Base-by-base conservation (phyloP, 1,140 invertebrate genomes). In the Paralvinella palmiformis region DNA sequence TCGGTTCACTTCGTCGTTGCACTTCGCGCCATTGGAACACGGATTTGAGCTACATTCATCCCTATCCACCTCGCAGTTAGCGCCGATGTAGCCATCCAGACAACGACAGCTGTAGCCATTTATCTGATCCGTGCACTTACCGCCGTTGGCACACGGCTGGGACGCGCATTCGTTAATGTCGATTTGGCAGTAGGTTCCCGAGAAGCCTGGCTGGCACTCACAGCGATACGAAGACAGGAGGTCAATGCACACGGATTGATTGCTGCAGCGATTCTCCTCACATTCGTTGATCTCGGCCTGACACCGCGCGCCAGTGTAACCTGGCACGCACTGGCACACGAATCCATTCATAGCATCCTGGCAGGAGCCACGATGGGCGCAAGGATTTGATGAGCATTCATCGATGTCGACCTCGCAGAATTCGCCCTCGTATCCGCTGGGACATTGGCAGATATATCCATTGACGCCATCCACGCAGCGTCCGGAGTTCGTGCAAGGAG, bases 11-110 rank as follows among this genome's bases (percentile, higher is more conserved):
- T 44, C 45, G 60, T 53, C 52, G 35, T 93, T 91, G 76, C 97
- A 99, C 61, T 90, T 89, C 0, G 92, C 96, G 24, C 89, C 91
- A 79, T 99, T 98, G 68, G 88, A 84, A 74, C 96, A 99, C 0
- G 95, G 95, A 62, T 87, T 86, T 29, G 83, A 85, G 0, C 59
- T 66, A 65, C 64, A 62, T 45, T 63, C 61, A 33, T 66, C 48
- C 24, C 33, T 48, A 37, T 67, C 48, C 7, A 33, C 20, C 29
- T 68, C 63, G 36, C 68, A 69, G 58, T 65, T 68, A 22, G 37
- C 48, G 2, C 68, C 68, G 31, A n/a, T 57, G 48, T 62, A 69
- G 13, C 68, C 68, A 31, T 27, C 29, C 44, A 41, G 32, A 52
- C 68, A 69, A 7, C 33, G 20, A 60, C 68, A 69, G 3, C 29